These are phyloP conservation scores for Neogale vison DNA, from an alignment of 2,113 vertebrate genomes.

Conservation along the genomic window DNA sequence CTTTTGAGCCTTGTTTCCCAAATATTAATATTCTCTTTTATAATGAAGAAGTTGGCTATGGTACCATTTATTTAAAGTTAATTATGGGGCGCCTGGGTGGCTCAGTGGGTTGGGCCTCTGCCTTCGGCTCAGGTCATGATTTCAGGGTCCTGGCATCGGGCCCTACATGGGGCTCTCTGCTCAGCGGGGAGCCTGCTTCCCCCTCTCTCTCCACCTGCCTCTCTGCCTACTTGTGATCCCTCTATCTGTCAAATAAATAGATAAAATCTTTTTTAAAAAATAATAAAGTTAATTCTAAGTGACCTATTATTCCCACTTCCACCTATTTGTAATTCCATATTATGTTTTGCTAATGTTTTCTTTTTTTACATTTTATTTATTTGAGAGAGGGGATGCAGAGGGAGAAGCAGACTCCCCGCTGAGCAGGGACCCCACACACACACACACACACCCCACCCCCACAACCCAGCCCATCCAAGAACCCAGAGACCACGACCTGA, in stretches of 20 bases:
- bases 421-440: not conserved
- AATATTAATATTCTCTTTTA: not conserved
- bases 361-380: not conserved
- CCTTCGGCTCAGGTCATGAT: no score
- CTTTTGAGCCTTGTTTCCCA: constrained; percentile 1
- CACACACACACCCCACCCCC: no score
- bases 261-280: not conserved
- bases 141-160: no score
- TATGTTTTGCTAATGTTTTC: not conserved
- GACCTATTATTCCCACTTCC: not conserved
- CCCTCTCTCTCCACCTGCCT: no score
- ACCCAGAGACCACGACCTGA: not conserved
- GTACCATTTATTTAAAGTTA: not conserved
- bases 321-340: not conserved
- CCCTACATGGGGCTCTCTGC: no score
- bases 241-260: no score
- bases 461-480: not conserved
- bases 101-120: no score
- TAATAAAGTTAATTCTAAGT: constrained; percentile 6
- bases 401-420: not conserved
- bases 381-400: not conserved
- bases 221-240: no score
- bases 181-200: no score
- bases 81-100: not conserved
- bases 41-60: not conserved